Percentiles rank a stretch among this genome's conserved stretches.
These are phyloP conservation scores for Tragopan temminckii DNA, from an alignment of 2,797 vertebrate genomes.

Conservation along the genomic window DNA sequence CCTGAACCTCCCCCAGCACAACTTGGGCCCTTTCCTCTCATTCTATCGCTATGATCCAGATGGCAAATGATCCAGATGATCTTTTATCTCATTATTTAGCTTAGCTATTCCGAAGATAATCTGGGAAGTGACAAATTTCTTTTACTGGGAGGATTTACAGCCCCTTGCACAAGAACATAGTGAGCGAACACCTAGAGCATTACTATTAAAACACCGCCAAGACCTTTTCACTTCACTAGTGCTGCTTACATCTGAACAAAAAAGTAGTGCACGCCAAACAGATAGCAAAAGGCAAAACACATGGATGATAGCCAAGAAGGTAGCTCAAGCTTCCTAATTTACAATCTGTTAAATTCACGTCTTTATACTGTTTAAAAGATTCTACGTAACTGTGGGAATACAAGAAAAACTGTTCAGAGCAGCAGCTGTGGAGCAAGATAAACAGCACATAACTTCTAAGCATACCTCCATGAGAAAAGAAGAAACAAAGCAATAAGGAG, in stretches of 20 bases:
- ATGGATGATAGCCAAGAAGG: not conserved
- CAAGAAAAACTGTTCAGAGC: too few species aligned
- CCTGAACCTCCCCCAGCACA: too few species aligned
- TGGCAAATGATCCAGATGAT: not conserved
- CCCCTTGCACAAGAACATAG: not conserved
- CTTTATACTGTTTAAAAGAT: not conserved
- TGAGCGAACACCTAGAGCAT: not conserved
- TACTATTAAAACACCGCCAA: not conserved
- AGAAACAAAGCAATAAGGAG: not conserved
- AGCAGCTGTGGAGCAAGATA: too few species aligned
- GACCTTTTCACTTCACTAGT: not conserved
- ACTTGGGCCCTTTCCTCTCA: too few species aligned
- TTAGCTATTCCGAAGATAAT: not conserved
- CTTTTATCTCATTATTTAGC: not conserved
- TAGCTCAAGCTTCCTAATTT: conserved; percentile 7
- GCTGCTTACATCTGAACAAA: conserved; percentile 14
- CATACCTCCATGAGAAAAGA: not conserved
- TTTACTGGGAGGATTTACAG: not conserved
- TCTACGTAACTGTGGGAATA: not conserved
- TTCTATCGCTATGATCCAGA: too few species aligned
- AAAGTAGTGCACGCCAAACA: not conserved
- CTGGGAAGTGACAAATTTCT: not conserved
- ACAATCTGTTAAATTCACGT: not conserved
- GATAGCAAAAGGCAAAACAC: conserved; percentile 40
- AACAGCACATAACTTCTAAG: not conserved